Evolutionary conservation across 2,113 vertebrate genomes (phyloP).

Genomic region (Serilophus lunatus): DNA sequence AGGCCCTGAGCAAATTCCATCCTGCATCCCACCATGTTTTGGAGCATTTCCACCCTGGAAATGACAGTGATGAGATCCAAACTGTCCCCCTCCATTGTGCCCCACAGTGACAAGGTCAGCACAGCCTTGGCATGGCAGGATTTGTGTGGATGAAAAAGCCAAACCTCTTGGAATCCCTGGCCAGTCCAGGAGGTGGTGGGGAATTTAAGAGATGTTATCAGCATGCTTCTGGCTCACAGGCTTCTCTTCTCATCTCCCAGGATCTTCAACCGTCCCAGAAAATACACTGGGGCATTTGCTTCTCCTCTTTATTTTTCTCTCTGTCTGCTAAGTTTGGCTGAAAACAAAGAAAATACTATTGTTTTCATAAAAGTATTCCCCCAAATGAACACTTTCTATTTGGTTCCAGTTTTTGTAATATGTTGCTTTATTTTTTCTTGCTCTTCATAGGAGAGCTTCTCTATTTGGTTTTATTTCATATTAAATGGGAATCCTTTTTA

Average conservation of each 20-base stretch:
- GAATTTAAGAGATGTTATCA: background rate
- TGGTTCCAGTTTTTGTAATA: background rate
- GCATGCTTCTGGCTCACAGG: background rate
- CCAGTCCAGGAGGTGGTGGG: rapidly evolving
- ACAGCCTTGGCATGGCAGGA: background rate
- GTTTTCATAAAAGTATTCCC: background rate
- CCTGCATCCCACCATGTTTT: background rate
- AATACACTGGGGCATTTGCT: rapidly evolving
- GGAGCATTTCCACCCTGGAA: background rate
- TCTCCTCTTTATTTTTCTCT: background rate
- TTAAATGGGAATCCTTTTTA: slow-evolving; percentile 25
- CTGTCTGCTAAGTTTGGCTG: background rate
- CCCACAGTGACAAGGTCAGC: background rate
- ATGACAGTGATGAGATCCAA: background rate
- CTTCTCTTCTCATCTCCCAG: background rate
- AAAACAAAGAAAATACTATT: background rate
- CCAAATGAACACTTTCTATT: background rate
- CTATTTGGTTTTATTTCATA: background rate
- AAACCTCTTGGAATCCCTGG: background rate
- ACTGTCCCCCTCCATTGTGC: background rate
- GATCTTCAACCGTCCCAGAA: background rate
- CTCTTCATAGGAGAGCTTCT: background rate
- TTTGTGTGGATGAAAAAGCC: background rate
- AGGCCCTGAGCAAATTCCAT: background rate
- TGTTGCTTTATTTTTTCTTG: background rate